Conservation (phyloP, 2,888 invertebrate species). For the Carpatolechia fugitivella region DNA sequence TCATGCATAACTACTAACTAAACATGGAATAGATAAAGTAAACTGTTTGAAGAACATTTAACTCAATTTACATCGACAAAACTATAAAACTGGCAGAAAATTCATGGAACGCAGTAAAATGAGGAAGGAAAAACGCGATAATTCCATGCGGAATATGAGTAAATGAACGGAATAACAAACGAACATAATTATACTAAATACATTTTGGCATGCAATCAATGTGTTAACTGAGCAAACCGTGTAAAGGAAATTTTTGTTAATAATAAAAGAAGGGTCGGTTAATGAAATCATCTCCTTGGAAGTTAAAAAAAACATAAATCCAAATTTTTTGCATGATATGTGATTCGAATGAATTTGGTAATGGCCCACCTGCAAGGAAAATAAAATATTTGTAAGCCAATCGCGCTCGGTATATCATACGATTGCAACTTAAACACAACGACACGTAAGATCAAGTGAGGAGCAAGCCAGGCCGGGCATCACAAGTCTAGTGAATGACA, state of each 20-base stretch:
- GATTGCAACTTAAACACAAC: neutral
- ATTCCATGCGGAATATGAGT: neutral
- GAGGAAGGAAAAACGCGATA: neutral
- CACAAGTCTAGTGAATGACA: slow-evolving; percentile 26
- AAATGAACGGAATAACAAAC: neutral
- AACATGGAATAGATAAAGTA: neutral
- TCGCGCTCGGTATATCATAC: neutral
- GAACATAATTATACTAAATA: neutral
- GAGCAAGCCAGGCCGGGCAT: slow-evolving; percentile 6
- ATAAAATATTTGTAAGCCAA: neutral
- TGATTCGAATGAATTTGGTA: no score
- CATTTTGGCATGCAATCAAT: neutral
- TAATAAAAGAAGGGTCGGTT: no score
- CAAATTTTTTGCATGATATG: no score
- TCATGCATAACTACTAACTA: neutral
- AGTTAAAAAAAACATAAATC: no score
- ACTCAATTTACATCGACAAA: neutral
- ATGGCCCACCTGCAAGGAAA: neutral
- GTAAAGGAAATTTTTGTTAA: no score
- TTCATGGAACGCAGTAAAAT: neutral
- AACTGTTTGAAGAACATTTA: neutral
- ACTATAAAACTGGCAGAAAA: neutral
- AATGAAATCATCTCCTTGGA: no score
- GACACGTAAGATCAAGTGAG: neutral
- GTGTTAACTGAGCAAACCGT: neutral